These are phyloP conservation scores for Mesorhabditis sp. DNA, from an alignment of 2,888 invertebrate species.

Conservation along the genomic window DNA sequence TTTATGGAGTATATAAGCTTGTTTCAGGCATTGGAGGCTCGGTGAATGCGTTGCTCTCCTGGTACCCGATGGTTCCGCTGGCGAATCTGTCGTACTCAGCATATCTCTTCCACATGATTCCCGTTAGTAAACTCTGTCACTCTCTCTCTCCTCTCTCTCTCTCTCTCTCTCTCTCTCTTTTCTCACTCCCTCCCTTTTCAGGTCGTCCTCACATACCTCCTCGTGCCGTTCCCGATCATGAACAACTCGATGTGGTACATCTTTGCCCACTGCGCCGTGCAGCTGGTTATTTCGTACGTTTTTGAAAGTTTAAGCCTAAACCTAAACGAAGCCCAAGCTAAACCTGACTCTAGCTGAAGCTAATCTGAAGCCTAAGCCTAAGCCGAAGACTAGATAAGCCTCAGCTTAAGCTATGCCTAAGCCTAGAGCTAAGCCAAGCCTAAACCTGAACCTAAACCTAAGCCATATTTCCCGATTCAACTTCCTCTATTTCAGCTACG, in stretches of 20 bases:
- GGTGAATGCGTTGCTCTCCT: conserved; percentile 50
- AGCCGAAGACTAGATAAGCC: no score
- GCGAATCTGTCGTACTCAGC: conserved; percentile 55
- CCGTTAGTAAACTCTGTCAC: conserved; percentile 30
- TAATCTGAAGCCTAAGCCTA: background rate
- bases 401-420: no score
- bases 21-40: conserved; percentile 46
- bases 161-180: no score
- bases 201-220: conserved; percentile 52
- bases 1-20: no score
- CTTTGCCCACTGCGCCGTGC: conserved; percentile 50
- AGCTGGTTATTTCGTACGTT: conserved; percentile 40
- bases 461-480: background rate
- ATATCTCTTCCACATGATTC: conserved; percentile 58
- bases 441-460: background rate
- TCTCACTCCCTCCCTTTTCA: background rate
- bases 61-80: conserved; percentile 51
- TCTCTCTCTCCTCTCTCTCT: no score
- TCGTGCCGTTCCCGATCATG: conserved; percentile 53
- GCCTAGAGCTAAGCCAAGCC: background rate
- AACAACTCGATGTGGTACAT: conserved; percentile 44
- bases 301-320: conserved; percentile 19
- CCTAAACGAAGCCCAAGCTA: background rate
- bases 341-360: background rate
- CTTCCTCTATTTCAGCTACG: conserved; percentile 15